Evolutionary conservation across 2,888 invertebrate genomes (phyloP), one percentile per base, ranked within the genome.

Genomic region (Podabrus alpinus): DNA sequence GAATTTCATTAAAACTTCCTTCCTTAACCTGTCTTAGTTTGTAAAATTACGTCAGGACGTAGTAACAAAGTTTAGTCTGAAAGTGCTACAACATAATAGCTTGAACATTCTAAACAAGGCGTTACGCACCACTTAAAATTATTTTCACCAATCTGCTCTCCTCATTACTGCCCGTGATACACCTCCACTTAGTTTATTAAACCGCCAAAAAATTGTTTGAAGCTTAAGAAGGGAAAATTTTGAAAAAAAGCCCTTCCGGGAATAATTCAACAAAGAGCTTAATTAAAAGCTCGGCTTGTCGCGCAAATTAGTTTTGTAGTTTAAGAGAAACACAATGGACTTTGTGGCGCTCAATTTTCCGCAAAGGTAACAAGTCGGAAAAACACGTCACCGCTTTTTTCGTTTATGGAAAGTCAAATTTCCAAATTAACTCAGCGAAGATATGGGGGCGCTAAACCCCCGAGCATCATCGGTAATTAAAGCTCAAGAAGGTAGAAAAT

Each of bases 1-100:
- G 77, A 79, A 79, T 79, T 79, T 78, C 78, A 78, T 79, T 78
- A 79, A 77, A 79, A 79, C 73, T 79, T 77, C 68, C 68, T 67
- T 69, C 45, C 73, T 66, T 70, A 69, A 69, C 69, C 69, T 73
- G 69, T 73, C 70, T 21, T 69, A 73, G 24, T 69, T 66, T 62
- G 69, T 73, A 66, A 73, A 61, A 68, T 72, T 72, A 67, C 29
- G 25, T 66, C 61, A 16, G 61, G 19, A 68, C 61, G 61, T 29
- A 68, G 17, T 64, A 15, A 21, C 59, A 19, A 66, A 71, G 60
- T 71, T 71, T 60, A 60, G 24, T 19, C 66, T 13, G 60, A 67
- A 71, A 66, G 66, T 71, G 66, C 66, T 66, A 64, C 29, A 29
- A 17, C 45, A 17, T 64, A 71, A 71, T 71, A 64, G 62, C 62